Evolutionary conservation across 2,888 invertebrate genomes (phyloP).

Genomic region (Yponomeuta plumbellus): DNA sequence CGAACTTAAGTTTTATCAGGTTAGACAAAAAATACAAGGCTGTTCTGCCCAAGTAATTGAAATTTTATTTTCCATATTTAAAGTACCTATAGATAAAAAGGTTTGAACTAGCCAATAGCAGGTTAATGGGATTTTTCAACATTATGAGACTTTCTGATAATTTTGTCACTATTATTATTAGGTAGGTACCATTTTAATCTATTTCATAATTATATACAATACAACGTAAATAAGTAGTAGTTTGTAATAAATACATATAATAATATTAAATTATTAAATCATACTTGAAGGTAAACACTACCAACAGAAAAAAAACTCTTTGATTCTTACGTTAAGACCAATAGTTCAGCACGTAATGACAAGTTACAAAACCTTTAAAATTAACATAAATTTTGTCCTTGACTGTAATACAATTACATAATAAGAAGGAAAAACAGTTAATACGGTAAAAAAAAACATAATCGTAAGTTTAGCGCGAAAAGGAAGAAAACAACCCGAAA

Average conservation of each 20-base stretch:
- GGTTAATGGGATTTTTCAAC: background rate
- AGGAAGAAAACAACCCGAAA: background rate
- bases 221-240: background rate
- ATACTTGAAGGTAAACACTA: no score
- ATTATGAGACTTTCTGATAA: background rate
- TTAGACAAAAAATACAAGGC: no score
- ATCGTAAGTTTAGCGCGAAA: background rate
- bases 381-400: no score
- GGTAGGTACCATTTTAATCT: background rate
- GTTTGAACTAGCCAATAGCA: background rate
- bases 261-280: no score
- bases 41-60: no score
- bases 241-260: no score
- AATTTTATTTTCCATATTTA: no score
- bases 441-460: background rate
- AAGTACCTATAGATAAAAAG: background rate
- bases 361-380: no score
- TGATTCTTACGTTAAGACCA: no score
- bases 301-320: no score
- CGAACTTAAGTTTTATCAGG: no score
- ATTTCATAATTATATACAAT: constrained; percentile 9
- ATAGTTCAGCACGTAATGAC: no score
- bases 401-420: background rate
- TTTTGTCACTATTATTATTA: background rate
- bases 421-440: background rate